Percentiles rank a stretch among this genome's conserved stretches.
Evolutionary conservation across 2,888 invertebrate species (phyloP).

Genomic region (Netelia inedita): DNA sequence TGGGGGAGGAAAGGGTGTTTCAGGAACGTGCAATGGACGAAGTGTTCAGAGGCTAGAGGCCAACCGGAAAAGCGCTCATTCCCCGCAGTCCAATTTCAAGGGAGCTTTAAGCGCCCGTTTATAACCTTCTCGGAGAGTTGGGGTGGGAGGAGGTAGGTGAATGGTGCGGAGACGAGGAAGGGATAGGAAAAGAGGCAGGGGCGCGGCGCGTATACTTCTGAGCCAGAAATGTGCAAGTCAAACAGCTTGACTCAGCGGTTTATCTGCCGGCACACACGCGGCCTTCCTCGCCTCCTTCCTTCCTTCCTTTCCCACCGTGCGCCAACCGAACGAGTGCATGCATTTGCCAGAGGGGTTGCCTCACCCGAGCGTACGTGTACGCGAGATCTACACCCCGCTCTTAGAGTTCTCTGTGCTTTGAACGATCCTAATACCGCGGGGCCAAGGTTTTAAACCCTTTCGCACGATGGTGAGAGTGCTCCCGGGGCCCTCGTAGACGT

Average conservation of each 20-base stretch:
- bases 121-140: conserved; percentile 76
- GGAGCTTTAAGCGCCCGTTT: conserved; percentile 81
- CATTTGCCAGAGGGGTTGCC: conserved; percentile 71
- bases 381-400: conserved; percentile 41
- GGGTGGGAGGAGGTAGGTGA: conserved; percentile 39
- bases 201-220: conserved; percentile 76
- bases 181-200: conserved; percentile 61
- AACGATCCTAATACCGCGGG: conserved; percentile 70
- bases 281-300: conserved; percentile 56
- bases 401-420: conserved; percentile 50
- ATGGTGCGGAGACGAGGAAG: conserved; percentile 24
- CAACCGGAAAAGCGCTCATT: conserved; percentile 76
- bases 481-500: conserved; percentile 30
- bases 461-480: conserved; percentile 34
- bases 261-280: conserved; percentile 77
- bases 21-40: conserved; percentile 43
- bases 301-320: conserved; percentile 31
- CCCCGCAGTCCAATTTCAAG: conserved; percentile 81
- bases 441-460: conserved; percentile 60
- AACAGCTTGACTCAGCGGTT: conserved; percentile 83
- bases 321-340: conserved; percentile 70
- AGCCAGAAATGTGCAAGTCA: conserved; percentile 84
- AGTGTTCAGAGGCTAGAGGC: conserved; percentile 67
- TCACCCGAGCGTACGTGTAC: conserved; percentile 73
- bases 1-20: background rate